Evolutionary conservation across 1,140 invertebrate genomes (phyloP), one percentile per base, ranked within the genome.

Genomic region (Pachypsylla venusta): DNA sequence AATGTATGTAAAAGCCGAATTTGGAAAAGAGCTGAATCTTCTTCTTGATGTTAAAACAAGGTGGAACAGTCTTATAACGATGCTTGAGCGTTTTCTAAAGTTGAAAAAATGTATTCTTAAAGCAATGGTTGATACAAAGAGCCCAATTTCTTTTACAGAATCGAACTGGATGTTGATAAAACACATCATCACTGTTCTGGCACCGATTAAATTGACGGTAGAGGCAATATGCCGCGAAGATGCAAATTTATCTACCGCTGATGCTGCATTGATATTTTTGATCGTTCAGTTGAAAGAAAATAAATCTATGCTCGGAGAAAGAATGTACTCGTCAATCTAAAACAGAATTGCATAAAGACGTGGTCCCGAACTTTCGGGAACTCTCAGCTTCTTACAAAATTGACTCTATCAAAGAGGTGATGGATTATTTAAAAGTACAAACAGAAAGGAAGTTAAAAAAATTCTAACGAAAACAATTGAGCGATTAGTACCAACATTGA

Each of bases 21-120:
- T 5, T 7, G 42, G 42, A 5, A 48, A 48, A n/a, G 42, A 48
- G 16, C 42, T 48, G 16, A 3, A n/a, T 48, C 63, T 71, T 5
- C 67, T 67, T 7, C 63, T 69, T 64, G 53, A 63, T 2, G 67
- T 69, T 0, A 56, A 60, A 22, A 71, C 68, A 0, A 59, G 69
- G 7, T 73, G 71, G 68, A 71, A 70, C 57, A 70, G 67, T 2
- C 65, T 61, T 4, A 64, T 64, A 16, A 60, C 65, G 39, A 70
- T 71, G 68, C 13, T 70, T 14, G 58, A 69, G 35, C 56, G 69
- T 26, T 68, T 69, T 57, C 4, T 48, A 19, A n/a, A 4, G 16
- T 22, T 48, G 4, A 48, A 48, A 48, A 5, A 4, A 7, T 5
- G 42, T 22, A 48, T 48, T 19, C 42, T 5, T 7, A 48, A 48